Percentiles rank a stretch among this genome's conserved stretches.
These are phyloP conservation scores for Spongia lamella DNA, from an alignment of 37 sponge, comb jelly and placozoan genomes.

Conservation along the genomic window DNA sequence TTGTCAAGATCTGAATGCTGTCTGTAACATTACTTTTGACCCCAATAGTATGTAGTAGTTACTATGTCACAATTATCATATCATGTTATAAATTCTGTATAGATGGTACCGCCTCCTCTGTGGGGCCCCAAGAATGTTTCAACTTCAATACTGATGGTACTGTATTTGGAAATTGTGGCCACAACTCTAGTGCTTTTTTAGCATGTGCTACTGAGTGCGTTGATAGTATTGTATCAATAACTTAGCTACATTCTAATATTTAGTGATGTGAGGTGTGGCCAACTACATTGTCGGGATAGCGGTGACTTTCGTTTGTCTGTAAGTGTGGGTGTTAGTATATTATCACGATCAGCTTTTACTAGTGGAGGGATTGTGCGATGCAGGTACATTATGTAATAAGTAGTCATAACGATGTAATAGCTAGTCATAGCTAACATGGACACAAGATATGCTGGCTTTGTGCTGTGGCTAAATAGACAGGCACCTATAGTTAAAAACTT, in stretches of 20 bases:
- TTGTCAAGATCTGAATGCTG: constrained; percentile 27
- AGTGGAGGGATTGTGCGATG: no score
- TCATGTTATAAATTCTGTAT: no score
- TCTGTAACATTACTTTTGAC: constrained; percentile 44
- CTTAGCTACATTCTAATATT: neutral
- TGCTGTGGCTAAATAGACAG: no score
- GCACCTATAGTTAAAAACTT: no score
- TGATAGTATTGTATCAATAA: neutral
- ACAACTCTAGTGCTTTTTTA: constrained; percentile 1
- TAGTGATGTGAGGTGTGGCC: constrained; percentile 56
- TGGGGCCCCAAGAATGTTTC: constrained; percentile 10
- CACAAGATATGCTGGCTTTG: no score
- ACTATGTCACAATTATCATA: no score
- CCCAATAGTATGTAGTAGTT: constrained; percentile 1
- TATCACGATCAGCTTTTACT: no score
- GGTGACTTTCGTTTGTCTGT: neutral
- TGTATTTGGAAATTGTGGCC: constrained; percentile 60
- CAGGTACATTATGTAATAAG: no score
- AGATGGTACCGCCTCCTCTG: constrained; percentile 18
- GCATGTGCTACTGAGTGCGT: constrained; percentile 48
- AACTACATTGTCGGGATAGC: constrained; percentile 32
- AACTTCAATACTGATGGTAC: constrained; percentile 21
- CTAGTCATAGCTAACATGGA: no score
- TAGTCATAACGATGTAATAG: no score
- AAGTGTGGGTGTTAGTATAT: neutral